Evolutionary conservation across 1,140 invertebrate genomes (phyloP).

Genomic region (Bombus polaris): DNA sequence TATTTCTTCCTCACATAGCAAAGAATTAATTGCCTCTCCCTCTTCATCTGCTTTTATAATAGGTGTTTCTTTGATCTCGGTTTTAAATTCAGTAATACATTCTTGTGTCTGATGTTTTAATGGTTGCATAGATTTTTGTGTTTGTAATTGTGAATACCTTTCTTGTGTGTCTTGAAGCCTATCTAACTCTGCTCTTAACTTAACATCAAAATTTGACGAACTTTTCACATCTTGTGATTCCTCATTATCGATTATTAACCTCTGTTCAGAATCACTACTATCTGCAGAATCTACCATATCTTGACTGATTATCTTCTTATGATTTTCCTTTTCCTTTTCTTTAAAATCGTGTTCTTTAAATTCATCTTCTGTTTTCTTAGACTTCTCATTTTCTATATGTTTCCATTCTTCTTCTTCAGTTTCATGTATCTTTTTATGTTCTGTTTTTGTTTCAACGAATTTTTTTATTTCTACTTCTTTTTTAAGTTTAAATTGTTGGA

Average conservation of each 20-base stretch:
- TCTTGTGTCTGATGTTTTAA: constrained; percentile 54
- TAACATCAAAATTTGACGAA: constrained; percentile 63
- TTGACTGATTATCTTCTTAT: constrained; percentile 78
- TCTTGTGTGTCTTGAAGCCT: constrained; percentile 55
- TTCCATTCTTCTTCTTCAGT: constrained; percentile 61
- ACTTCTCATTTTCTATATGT: constrained; percentile 61
- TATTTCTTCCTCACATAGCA: constrained; percentile 95
- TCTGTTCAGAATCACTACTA: constrained; percentile 88
- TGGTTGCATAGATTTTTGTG: constrained; percentile 34
- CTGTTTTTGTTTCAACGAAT: constrained; percentile 60
- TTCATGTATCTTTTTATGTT: constrained; percentile 65
- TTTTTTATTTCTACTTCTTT: constrained; percentile 70
- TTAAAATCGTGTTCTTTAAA: constrained; percentile 64
- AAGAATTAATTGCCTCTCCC: constrained; percentile 84
- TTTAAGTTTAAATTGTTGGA: constrained; percentile 67
- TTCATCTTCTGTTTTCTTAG: constrained; percentile 58
- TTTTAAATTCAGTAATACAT: constrained; percentile 49
- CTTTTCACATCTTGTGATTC: constrained; percentile 74
- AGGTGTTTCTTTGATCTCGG: background rate
- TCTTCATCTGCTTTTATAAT: constrained; percentile 76
- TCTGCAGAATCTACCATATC: constrained; percentile 84
- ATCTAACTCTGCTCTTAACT: constrained; percentile 68
- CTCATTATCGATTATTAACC: constrained; percentile 84
- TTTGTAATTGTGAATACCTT: constrained; percentile 36
- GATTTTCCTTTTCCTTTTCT: constrained; percentile 79